phyloP scores from a whole-genome alignment of 2,113 vertebrate genomes.

The Heliornis fulica region DNA sequence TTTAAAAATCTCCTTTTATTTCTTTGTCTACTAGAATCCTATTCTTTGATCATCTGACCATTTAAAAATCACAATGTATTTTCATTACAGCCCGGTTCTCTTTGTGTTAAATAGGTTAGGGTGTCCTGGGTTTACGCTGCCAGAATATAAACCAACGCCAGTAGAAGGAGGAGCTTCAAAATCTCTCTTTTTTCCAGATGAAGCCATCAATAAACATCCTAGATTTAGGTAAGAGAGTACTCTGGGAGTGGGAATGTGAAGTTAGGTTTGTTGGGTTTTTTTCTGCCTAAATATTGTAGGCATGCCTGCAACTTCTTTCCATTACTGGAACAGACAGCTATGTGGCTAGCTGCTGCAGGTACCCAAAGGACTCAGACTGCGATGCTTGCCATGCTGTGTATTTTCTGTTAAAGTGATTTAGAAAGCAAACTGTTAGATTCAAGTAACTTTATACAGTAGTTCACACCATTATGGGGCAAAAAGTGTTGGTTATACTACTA shows the following conservation, averaged over 20 bases:
- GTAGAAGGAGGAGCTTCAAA: constrained; percentile 89
- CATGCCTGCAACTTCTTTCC: background rate
- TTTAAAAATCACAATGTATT: background rate
- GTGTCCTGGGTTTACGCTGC: constrained; percentile 91
- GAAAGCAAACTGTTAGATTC: background rate
- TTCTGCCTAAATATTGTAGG: background rate
- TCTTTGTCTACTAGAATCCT: background rate
- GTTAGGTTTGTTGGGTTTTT: background rate
- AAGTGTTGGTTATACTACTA: background rate
- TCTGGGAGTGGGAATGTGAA: background rate
- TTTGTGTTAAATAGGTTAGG: constrained; percentile 83
- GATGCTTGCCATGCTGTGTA: background rate
- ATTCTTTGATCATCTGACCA: background rate
- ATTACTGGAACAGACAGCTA: background rate
- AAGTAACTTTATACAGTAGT: background rate
- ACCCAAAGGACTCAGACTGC: background rate
- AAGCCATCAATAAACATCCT: constrained; percentile 94
- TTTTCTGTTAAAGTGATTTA: background rate
- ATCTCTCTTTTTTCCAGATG: constrained; percentile 95
- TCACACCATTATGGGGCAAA: background rate
- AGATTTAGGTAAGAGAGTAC: constrained; percentile 86
- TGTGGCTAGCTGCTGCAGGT: background rate
- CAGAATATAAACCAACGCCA: constrained; percentile 84
- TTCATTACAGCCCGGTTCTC: background rate
- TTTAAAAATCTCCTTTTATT: background rate